A percentile compares a stretch with the other conserved stretches of the same genome.
These are phyloP conservation scores for Linurgus olivaceus DNA, from an alignment of 2,797 vertebrate species.

Conservation along the genomic window DNA sequence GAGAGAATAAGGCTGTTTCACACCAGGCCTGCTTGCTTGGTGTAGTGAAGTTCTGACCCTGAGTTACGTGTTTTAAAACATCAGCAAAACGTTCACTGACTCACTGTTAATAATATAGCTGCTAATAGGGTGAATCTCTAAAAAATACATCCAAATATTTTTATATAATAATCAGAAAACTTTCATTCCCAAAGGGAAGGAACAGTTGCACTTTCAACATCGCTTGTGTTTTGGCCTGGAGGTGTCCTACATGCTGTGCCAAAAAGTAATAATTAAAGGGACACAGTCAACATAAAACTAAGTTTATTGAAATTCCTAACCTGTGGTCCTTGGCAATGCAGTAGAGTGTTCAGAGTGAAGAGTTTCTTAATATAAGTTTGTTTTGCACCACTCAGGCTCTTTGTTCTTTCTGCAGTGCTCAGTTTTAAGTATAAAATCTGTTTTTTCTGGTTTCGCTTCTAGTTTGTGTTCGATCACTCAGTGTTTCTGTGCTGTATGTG, in stretches of 20 bases:
- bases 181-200: conserved; percentile 4
- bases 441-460: neutral
- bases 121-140: neutral
- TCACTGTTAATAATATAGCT: neutral
- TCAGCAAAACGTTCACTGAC: conserved; percentile 20
- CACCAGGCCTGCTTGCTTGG: neutral
- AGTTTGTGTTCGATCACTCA: conserved; percentile 29
- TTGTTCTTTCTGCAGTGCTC: neutral
- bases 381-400: neutral
- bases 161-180: conserved; percentile 29
- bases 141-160: conserved; percentile 1
- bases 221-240: conserved; percentile 34
- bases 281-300: neutral
- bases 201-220: conserved; percentile 11
- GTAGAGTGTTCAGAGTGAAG: neutral
- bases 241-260: neutral
- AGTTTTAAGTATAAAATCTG: neutral
- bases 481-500: conserved; percentile 40
- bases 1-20: neutral
- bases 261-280: conserved; percentile 36
- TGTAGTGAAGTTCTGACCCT: conserved; percentile 3
- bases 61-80: neutral
- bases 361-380: neutral
- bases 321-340: neutral
- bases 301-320: conserved; percentile 13